Evolutionary conservation across 2,888 invertebrate species (phyloP).

Genomic region (Drosophila glabriapex): DNA sequence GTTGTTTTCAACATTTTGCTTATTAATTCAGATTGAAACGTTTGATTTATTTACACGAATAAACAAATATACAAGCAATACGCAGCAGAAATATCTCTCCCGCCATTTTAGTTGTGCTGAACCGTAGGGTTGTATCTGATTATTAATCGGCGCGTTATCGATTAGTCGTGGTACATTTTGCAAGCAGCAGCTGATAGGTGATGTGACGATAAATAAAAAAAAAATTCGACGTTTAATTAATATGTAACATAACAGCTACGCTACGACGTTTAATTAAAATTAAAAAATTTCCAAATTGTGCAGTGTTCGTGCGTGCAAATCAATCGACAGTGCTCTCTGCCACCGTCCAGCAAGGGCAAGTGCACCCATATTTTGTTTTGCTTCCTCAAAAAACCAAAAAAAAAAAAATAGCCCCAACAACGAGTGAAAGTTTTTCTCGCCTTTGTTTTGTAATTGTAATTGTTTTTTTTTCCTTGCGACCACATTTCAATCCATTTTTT

Average conservation of each 20-base stretch:
- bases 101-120: conserved; percentile 40
- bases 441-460: conserved; percentile 78
- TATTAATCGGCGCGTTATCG: conserved; percentile 44
- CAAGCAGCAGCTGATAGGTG: conserved; percentile 66
- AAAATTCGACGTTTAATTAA: conserved; percentile 62
- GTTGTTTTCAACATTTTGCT: conserved; percentile 45
- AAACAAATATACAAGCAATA: background rate
- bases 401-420: conserved; percentile 39
- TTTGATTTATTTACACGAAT: conserved; percentile 4
- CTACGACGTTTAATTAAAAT: conserved; percentile 66
- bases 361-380: conserved; percentile 41
- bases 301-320: conserved; percentile 52
- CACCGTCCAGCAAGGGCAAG: conserved; percentile 57
- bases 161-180: conserved; percentile 37
- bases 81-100: background rate
- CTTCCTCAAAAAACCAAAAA: conserved; percentile 17
- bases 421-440: conserved; percentile 75
- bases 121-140: conserved; percentile 25
- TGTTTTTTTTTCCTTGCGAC: conserved; percentile 55
- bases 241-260: conserved; percentile 62
- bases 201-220: conserved; percentile 72
- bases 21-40: background rate
- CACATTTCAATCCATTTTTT: conserved; percentile 34
- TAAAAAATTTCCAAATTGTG: conserved; percentile 64
- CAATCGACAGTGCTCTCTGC: conserved; percentile 42